A percentile compares a stretch with the other conserved stretches of the same genome.
These are phyloP conservation scores for Clanis bilineata DNA, from an alignment of 2,888 invertebrate genomes.

Conservation along the genomic window DNA sequence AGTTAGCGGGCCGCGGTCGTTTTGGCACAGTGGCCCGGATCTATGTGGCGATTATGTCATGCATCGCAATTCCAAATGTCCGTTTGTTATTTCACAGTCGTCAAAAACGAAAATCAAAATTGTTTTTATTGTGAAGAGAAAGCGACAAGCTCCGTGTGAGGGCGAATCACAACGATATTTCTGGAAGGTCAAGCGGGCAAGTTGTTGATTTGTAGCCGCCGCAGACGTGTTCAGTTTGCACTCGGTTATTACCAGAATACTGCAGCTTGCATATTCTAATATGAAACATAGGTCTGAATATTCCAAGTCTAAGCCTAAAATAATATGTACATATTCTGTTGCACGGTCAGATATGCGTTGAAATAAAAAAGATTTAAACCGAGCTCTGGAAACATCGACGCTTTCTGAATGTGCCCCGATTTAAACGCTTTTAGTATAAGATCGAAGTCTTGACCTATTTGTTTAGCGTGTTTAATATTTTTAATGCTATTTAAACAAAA, in stretches of 20 bases:
- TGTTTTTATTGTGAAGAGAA: constrained; percentile 56
- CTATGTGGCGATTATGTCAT: constrained; percentile 78
- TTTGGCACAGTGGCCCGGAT: constrained; percentile 77
- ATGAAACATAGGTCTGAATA: constrained; percentile 16
- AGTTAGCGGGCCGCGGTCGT: constrained; percentile 51
- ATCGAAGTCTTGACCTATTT: constrained; percentile 51
- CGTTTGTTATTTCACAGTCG: constrained; percentile 62
- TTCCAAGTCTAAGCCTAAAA: constrained; percentile 16
- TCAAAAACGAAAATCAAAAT: constrained; percentile 51
- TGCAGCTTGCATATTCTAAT: constrained; percentile 1
- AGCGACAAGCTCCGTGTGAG: constrained; percentile 34
- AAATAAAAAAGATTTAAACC: constrained; percentile 30
- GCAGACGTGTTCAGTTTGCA: constrained; percentile 33
- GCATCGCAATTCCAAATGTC: constrained; percentile 60
- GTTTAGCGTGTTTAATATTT: constrained; percentile 14
- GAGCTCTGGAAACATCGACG: constrained; percentile 34
- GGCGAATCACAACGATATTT: constrained; percentile 49
- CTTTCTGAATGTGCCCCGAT: constrained; percentile 33
- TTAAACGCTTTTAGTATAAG: constrained; percentile 41
- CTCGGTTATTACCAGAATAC: neutral
- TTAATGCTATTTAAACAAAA: constrained; percentile 10
- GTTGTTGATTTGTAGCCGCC: constrained; percentile 32
- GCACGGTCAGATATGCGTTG: constrained; percentile 21
- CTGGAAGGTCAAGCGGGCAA: constrained; percentile 57
- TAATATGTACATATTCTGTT: constrained; percentile 4